phyloP scores from a whole-genome alignment of 2,888 invertebrate genomes.

The Apantesis nais region DNA sequence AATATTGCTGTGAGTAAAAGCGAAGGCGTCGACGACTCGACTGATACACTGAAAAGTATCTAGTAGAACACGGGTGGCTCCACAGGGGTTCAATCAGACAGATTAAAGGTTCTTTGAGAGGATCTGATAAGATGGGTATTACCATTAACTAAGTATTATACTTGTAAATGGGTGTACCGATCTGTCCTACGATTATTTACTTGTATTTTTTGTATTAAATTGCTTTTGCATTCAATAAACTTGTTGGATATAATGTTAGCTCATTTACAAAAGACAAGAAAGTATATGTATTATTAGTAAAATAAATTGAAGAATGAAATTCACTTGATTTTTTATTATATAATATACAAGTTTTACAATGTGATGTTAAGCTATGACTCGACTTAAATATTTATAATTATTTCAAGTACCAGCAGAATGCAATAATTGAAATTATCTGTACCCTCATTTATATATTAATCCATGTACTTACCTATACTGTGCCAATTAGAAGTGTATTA shows the following conservation, averaged over 20 bases:
- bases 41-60: slow-evolving; percentile 25
- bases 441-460: no score
- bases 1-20: slow-evolving; percentile 45
- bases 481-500: no score
- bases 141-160: slow-evolving; percentile 37
- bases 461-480: no score
- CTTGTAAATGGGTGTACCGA: slow-evolving; percentile 26
- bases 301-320: neutral
- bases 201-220: slow-evolving; percentile 14
- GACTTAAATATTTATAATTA: no score
- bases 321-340: neutral
- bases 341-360: no score
- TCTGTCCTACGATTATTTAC: slow-evolving; percentile 10
- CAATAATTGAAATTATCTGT: no score
- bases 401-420: no score
- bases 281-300: no score
- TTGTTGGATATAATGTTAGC: neutral
- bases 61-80: slow-evolving; percentile 5
- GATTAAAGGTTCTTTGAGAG: slow-evolving; percentile 66
- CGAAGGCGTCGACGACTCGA: slow-evolving; percentile 41
- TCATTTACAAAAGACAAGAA: neutral
- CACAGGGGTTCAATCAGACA: slow-evolving; percentile 61
- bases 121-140: slow-evolving; percentile 49
- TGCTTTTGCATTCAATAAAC: neutral
- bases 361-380: no score